Evolutionary conservation across 1,140 invertebrate species (phyloP).

Genomic region (Hycleus phaleratus): DNA sequence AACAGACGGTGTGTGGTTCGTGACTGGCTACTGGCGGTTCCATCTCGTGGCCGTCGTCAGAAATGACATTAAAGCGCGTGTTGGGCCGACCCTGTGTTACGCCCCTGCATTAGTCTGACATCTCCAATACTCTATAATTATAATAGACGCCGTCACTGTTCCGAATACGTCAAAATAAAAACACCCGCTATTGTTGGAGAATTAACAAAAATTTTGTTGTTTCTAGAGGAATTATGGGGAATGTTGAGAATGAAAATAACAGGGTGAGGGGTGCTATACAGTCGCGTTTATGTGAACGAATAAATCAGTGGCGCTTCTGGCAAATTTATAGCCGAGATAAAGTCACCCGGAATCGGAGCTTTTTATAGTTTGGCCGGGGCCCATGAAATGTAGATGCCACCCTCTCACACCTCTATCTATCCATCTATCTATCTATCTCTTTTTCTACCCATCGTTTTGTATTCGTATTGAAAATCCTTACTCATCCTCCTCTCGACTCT

Average conservation of each 20-base stretch:
- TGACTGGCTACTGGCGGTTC: constrained; percentile 23
- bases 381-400: constrained; percentile 43
- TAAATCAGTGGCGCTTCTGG: constrained; percentile 43
- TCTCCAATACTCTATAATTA: constrained; percentile 18
- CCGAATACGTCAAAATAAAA: background rate
- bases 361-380: constrained; percentile 39
- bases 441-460: background rate
- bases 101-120: constrained; percentile 24
- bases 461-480: constrained; percentile 5
- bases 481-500: background rate
- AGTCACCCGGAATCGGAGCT: constrained; percentile 41
- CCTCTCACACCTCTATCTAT: constrained; percentile 15
- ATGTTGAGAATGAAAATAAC: background rate
- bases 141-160: background rate
- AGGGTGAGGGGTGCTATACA: constrained; percentile 11
- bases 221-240: background rate
- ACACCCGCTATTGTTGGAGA: background rate
- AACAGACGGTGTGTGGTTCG: constrained; percentile 2
- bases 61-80: constrained; percentile 26
- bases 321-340: constrained; percentile 43
- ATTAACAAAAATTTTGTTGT: background rate
- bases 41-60: constrained; percentile 6
- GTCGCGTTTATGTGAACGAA: constrained; percentile 41
- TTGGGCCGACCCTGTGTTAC: constrained; percentile 16
- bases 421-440: background rate